These are phyloP conservation scores for Blastobasis lacticolella DNA, from an alignment of 2,888 invertebrate species.

Conservation along the genomic window DNA sequence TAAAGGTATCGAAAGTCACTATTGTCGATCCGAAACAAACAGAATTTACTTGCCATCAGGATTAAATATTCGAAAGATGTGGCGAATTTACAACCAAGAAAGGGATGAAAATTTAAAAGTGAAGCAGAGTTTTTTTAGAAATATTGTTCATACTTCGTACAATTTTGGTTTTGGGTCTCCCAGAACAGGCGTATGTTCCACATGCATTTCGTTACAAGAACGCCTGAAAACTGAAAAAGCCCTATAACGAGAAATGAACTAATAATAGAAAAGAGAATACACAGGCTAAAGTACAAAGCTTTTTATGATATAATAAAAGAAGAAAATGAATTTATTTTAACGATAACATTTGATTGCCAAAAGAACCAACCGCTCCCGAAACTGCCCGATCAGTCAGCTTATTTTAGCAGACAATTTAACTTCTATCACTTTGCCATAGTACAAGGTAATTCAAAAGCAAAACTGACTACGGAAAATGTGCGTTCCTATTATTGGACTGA, in stretches of 20 bases:
- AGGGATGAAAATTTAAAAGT: background rate
- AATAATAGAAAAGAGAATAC: background rate
- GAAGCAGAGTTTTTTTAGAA: background rate
- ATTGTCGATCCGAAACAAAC: constrained; percentile 4
- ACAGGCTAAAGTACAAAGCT: background rate
- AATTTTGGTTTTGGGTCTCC: background rate
- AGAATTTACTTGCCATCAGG: constrained; percentile 1
- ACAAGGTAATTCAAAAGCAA: background rate
- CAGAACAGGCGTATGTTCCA: background rate
- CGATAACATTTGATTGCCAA: background rate
- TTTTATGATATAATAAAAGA: background rate
- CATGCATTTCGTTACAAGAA: background rate
- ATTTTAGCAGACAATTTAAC: background rate
- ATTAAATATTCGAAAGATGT: background rate
- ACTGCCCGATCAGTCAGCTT: background rate
- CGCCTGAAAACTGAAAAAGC: background rate
- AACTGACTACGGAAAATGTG: background rate
- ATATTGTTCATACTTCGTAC: background rate
- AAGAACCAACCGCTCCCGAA: background rate
- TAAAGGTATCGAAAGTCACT: background rate
- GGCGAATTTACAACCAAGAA: background rate
- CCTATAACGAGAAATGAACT: background rate
- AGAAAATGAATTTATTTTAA: background rate
- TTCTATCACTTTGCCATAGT: background rate
- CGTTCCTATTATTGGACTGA: background rate